Conservation (phyloP, 2,888 invertebrate genomes). For the Pemphredon lugubris region DNA sequence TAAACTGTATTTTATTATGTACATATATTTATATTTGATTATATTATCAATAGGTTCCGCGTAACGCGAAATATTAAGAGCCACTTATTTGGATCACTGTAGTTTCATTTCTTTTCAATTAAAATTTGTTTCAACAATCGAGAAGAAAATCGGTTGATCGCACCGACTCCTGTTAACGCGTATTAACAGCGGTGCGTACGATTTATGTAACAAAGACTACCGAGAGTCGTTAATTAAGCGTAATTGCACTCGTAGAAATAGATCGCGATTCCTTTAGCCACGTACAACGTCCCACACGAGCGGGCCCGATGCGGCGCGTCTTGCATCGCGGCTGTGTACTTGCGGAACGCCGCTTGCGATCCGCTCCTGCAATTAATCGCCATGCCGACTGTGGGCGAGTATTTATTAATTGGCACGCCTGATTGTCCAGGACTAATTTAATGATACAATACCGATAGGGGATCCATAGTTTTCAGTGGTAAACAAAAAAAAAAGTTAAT, state of each 20-base stretch:
- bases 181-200: slow-evolving; percentile 15
- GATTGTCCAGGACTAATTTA: slow-evolving; percentile 74
- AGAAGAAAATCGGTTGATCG: not conserved
- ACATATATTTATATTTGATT: no score
- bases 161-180: slow-evolving; percentile 12
- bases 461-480: slow-evolving; percentile 14
- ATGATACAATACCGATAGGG: slow-evolving; percentile 64
- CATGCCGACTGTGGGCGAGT: slow-evolving; percentile 57
- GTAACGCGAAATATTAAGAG: no score
- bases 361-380: slow-evolving; percentile 63
- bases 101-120: no score
- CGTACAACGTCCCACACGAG: slow-evolving; percentile 46
- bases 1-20: no score
- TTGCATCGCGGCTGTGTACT: slow-evolving; percentile 18
- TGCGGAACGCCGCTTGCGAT: slow-evolving; percentile 5
- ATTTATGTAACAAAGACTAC: slow-evolving; percentile 50
- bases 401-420: slow-evolving; percentile 65
- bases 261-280: slow-evolving; percentile 61
- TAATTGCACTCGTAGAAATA: slow-evolving; percentile 65
- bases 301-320: slow-evolving; percentile 2
- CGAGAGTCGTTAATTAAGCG: slow-evolving; percentile 65
- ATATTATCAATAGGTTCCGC: no score
- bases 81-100: no score
- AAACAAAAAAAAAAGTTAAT: not conserved
- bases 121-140: no score